Base-by-base conservation (phyloP, 2,797 vertebrate species). In the Amphiprion clarkii region DNA sequence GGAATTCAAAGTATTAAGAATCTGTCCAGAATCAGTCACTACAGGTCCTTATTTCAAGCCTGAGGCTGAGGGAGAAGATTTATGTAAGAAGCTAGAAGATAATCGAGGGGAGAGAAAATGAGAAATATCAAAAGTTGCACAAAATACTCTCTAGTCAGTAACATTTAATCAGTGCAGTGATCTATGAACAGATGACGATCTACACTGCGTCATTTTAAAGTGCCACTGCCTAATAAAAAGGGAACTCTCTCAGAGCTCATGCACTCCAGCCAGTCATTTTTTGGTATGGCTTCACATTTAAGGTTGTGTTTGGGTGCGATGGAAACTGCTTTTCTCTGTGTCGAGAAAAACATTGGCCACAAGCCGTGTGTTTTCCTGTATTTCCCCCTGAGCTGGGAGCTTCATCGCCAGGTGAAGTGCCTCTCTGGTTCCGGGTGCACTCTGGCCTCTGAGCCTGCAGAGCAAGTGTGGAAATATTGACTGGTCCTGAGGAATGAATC, bases 401-500 rank as follows among this genome's bases (percentile, higher is more conserved):
- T 10, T 63, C 62, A 44, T 25, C 16, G 29, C 39, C 54, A 78
- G 74, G 79, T 79, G 85, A 82, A 79, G 82, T 72, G 40, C 68
- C 46, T 68, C 10, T 0, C 13, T 57, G 76, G 67, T 71, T 83
- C 61, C 44, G 13, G 57, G 49, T 87, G 81, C 81, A 39, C 76
- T 73, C 70, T 80, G 82, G 71, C 76, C 67, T 70, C 64, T 21
- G 40, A 78, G 69, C 80, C 66, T 46, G 63, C 62, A 56, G 64
- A 75, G 62, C 57, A 5, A 82, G 74, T 21, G 21, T 82, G 63
- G 49, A 84, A 48, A 63, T 67, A 60, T 53, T 33, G 29, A 63
- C 78, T 59, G 46, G 67, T 73, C 13, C 53, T 61, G 70, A 82
- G 79, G 78, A 87, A 79, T 67, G 78, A 90, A 14, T 36, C 19